phyloP scores from a whole-genome alignment of 2,113 vertebrate species.

The Ictidomys tridecemlineatus region DNA sequence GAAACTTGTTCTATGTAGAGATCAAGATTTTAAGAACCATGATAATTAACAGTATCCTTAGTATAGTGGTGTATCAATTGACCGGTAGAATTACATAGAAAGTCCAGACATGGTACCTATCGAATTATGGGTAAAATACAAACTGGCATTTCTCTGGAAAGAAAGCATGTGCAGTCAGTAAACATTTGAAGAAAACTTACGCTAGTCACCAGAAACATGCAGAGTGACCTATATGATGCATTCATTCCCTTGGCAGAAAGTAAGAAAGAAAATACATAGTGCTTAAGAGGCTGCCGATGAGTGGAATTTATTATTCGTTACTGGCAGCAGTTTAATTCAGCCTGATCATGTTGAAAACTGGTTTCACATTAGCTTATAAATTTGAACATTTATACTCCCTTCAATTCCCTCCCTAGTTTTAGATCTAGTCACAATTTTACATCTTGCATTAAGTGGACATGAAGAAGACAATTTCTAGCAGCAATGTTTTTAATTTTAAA shows the following conservation, averaged over 20 bases:
- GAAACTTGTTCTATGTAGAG: not conserved
- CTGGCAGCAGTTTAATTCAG: conserved; percentile 19
- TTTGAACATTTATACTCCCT: not conserved
- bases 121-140: not conserved
- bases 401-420: not conserved
- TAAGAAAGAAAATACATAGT: not conserved
- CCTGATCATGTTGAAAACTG: not conserved
- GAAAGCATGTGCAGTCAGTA: not conserved
- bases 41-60: not conserved
- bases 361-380: conserved; percentile 63
- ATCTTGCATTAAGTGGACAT: not conserved
- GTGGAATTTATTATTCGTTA: not conserved
- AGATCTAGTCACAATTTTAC: conserved; percentile 5
- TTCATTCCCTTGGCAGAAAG: not conserved
- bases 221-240: not conserved
- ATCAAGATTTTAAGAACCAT: not conserved
- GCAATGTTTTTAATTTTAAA: conserved; percentile 32
- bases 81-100: not conserved
- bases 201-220: not conserved
- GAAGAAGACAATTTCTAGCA: conserved; percentile 31
- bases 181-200: not conserved
- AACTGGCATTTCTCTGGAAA: not conserved
- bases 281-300: not conserved
- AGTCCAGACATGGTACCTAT: not conserved
- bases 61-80: not conserved